Base-by-base conservation (phyloP, 2,113 vertebrate species). In the Meriones unguiculatus region DNA sequence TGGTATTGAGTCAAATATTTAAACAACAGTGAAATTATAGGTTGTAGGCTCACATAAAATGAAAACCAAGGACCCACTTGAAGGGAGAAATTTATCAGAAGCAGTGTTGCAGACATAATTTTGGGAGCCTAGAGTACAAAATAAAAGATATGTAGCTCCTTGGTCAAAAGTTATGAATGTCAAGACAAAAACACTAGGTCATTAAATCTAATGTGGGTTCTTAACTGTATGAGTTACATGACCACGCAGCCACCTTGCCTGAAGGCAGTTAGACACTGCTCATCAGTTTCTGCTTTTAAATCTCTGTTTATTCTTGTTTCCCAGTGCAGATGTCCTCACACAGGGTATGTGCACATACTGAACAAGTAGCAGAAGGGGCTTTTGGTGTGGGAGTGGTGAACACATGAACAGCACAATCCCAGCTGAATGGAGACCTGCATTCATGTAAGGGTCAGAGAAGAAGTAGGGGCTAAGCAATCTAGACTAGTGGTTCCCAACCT, bases 191-290 rank as follows among this genome's bases (percentile, higher is more conserved):
- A 59, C 7, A 50, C 4, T 20, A 77, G 30, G 89, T 2, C 12
- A 38, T 72, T 62, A 35, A 62, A n/a, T 3, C 3, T 25, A 87
- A 14, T 13, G 1, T 14, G 38, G 7, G 28, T 0, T 7, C 24
- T 11, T 52, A 2, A 4, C 8, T 11, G 7, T 4, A 38, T 10
- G 4, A 28, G 64, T 7, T 0, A 6, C 38, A 24, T 2, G 0
- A n/a, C 1, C 28, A 1, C 0, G 5, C 0, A 4, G 7, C 30
- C 14, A 6, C 32, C 7, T 24, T 73, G 54, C 10, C 38, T 24
- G 15, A 50, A 57, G 77, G 4, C 65, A 41, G 4, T 73, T 62
- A 1, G 13, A 22, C 14, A 25, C 20, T 6, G 75, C 12, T 85
- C 57, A 28, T 25, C 32, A 20, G 35, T 50, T 30, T 89, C 54